Base-by-base conservation (phyloP, 1,140 invertebrate genomes). In the Anastrepha ludens region DNA sequence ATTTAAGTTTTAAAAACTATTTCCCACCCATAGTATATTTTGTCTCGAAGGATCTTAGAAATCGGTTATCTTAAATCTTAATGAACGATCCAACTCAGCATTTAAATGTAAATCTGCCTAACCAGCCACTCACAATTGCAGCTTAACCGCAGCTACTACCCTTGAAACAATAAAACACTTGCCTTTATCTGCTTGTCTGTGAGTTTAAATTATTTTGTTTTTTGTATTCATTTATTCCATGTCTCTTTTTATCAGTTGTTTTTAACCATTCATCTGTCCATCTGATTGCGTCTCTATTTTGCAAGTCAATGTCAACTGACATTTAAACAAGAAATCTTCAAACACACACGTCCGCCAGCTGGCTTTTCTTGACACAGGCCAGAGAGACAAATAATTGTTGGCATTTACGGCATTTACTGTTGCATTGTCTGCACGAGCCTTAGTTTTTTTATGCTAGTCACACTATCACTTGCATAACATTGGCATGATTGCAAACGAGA, bases 231-330 rank as follows among this genome's bases (percentile, higher is more conserved):
- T 1, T 9, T 44, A 74, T 4, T 41, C 41, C 29, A 5, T 20
- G 20, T 67, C 55, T 50, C 44, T 81, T 81, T 8, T 47, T 81
- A 81, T 50, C 74, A 81, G 17, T 81, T 55, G 20, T 55, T 13
- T 13, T 50, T 50, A 81, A 81, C 74, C 74, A 55, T 81, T 81
- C 74, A n/a, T 55, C 47, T 81, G n/a, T 41, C 74, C 74, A 81
- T 20, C 44, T 50, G 74, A 81, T 81, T 81, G 47, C 29, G 20
- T 81, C 74, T 55, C 47, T 81, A 29, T 55, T 55, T 81, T 81
- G n/a, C 74, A 81, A 81, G 74, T 81, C 74, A 81, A 81, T 81
- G 74, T 81, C 74, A 81, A 81, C 50, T 81, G 50, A n/a, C 74
- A 81, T 81, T 81, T 55, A 81, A 81, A 81, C 17, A 81, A 55